These are phyloP conservation scores for Talpa occidentalis DNA, from an alignment of 2,113 vertebrate genomes.

Conservation along the genomic window DNA sequence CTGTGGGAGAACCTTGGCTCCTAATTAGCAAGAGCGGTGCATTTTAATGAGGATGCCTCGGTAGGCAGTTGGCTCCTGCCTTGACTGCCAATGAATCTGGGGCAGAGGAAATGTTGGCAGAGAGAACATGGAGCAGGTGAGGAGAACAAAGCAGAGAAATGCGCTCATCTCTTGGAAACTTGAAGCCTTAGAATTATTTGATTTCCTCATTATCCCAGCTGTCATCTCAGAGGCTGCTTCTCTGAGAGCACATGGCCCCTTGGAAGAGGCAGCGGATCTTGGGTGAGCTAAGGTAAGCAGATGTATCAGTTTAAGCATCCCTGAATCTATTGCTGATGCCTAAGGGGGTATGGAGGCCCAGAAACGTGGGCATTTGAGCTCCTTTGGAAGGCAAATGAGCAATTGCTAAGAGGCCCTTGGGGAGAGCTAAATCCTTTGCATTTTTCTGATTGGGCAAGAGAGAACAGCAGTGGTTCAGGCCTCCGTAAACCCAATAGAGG, in stretches of 20 bases:
- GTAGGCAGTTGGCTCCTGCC: constrained; percentile 68
- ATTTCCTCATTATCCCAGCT: constrained; percentile 43
- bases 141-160: constrained; percentile 56
- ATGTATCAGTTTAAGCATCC: neutral
- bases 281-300: constrained; percentile 1
- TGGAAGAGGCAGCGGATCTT: neutral
- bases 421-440: neutral
- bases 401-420: neutral
- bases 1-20: constrained; percentile 67
- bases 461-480: neutral
- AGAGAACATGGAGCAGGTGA: constrained; percentile 66
- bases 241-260: neutral
- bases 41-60: constrained; percentile 73
- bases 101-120: constrained; percentile 69
- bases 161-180: constrained; percentile 54
- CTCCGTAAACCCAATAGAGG: neutral
- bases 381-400: constrained; percentile 12
- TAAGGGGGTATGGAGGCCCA: neutral
- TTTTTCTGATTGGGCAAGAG: neutral
- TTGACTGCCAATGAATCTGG: constrained; percentile 77
- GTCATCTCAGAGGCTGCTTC: neutral
- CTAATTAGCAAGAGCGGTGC: constrained; percentile 73
- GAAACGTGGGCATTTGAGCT: neutral
- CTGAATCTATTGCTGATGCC: neutral
- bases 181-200: constrained; percentile 30